Evolutionary conservation across 1,140 invertebrate species (phyloP).

Genomic region (Pseudachorutes palmiensis): DNA sequence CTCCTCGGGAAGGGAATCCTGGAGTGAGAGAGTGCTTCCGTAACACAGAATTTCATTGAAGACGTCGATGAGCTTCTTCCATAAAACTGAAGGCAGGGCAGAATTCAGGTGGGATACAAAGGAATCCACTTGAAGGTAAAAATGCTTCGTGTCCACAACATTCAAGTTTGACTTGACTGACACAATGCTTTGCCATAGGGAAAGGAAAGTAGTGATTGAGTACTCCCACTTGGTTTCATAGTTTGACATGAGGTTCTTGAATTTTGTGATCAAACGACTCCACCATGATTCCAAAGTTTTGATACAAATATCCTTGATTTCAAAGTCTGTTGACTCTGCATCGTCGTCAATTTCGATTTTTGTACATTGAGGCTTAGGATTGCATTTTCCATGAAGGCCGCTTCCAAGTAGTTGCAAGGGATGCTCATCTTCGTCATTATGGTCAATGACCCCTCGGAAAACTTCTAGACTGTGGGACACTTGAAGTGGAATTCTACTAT

Average conservation of each 20-base stretch:
- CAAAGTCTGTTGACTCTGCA: slow-evolving; percentile 61
- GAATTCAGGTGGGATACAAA: slow-evolving; percentile 65
- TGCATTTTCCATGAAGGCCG: neutral
- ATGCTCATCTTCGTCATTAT: slow-evolving; percentile 74
- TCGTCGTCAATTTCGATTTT: slow-evolving; percentile 46
- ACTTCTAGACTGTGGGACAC: slow-evolving; percentile 74
- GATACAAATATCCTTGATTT: slow-evolving; percentile 73
- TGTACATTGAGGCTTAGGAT: slow-evolving; percentile 6
- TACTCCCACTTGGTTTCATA: slow-evolving; percentile 52
- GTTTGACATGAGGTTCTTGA: slow-evolving; percentile 47
- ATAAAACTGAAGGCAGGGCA: slow-evolving; percentile 66
- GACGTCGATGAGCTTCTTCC: slow-evolving; percentile 70
- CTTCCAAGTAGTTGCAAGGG: slow-evolving; percentile 56
- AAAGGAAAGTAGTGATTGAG: slow-evolving; percentile 68
- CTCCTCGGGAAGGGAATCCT: slow-evolving; percentile 70
- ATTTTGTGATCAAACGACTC: slow-evolving; percentile 60
- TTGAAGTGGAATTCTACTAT: slow-evolving; percentile 48
- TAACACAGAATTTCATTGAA: slow-evolving; percentile 84
- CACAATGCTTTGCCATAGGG: slow-evolving; percentile 81
- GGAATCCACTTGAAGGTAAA: slow-evolving; percentile 71
- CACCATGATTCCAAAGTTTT: slow-evolving; percentile 73
- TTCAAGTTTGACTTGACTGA: slow-evolving; percentile 82
- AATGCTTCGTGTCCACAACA: slow-evolving; percentile 76
- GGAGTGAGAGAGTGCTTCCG: slow-evolving; percentile 60
- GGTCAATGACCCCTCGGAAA: slow-evolving; percentile 73